Conservation (phyloP, 2,113 vertebrate species). For the Paradoxurus hermaphroditus region DNA sequence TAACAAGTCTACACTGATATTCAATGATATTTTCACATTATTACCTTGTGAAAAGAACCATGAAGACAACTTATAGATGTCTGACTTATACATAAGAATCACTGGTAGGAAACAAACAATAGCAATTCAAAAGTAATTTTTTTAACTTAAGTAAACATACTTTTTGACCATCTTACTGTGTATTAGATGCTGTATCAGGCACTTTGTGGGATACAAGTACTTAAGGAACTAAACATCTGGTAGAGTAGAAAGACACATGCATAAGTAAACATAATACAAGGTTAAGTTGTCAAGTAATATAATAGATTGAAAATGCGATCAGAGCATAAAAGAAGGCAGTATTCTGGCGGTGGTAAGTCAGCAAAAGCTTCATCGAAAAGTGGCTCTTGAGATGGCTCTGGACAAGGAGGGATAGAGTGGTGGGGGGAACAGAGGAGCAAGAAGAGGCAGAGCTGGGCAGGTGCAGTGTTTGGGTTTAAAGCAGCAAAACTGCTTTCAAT, state of each 20-base stretch:
- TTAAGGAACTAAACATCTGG: background rate
- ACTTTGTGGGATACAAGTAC: background rate
- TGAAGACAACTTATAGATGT: background rate
- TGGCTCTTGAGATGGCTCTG: background rate
- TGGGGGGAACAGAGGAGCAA: background rate
- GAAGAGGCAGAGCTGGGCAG: background rate
- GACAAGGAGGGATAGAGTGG: background rate
- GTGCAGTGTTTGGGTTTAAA: background rate
- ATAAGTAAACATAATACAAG: background rate
- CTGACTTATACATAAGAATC: background rate
- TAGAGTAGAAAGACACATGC: background rate
- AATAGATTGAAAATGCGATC: background rate
- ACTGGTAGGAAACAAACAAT: background rate
- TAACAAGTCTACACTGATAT: background rate
- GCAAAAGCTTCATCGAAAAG: background rate
- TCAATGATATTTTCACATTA: background rate
- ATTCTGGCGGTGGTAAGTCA: background rate
- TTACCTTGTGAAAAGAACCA: background rate
- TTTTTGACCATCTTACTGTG: background rate
- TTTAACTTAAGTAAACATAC: conserved; percentile 1
- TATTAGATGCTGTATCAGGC: background rate
- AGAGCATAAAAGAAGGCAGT: background rate
- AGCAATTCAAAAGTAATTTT: conserved; percentile 11
- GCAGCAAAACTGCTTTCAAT: background rate
- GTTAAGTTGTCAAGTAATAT: background rate